Base-by-base conservation (phyloP, 1,140 invertebrate species). In the Phymorhynchus buccinoides region DNA sequence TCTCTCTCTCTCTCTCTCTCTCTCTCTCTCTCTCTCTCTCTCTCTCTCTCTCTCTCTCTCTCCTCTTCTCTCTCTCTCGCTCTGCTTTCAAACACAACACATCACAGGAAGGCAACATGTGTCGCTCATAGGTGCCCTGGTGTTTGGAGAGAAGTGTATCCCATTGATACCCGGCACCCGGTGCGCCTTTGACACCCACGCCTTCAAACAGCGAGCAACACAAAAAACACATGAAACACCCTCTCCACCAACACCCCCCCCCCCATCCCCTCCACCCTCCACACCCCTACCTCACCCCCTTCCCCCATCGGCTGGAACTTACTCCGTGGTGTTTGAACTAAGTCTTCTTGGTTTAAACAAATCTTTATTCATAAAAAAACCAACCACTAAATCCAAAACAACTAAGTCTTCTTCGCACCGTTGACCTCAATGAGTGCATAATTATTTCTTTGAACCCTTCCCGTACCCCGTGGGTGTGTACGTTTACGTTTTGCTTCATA, bases 41-140 rank as follows among this genome's bases (percentile, higher is more conserved):
- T 73, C 68, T 73, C 27, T 73, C 68, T 73, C 68, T 73, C 68
- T 73, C 68, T 35, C 68, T 73, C 68, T 73, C 68, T 73, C 68
- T 73, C 68, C 30, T 14, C 14, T 18, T 52, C 48, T 52, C 37
- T 35, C 71, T 32, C 37, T 79, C 39, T 79, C 42, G 18, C 42
- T 39, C 77, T n/a, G 77, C 77, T 41, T 79, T 42, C 66, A 42
- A 78, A 78, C 37, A 78, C 30, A 1, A 32, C 37, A 42, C 37
- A 78, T 37, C 37, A 78, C 37, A 32, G 75, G 22, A 78, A 73
- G 9, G 1, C 30, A 73, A n/a, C 30, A 73, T 32, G n/a, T 32
- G 71, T 32, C 12, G 71, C n/a, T 14, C 30, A 73, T 14, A 9
- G n/a, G 39, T 79, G 12, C 18, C 22, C 77, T 22, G 77, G 22